Evolutionary conservation across 2,797 vertebrate genomes (phyloP), one percentile per base, ranked within the genome.

Genomic region (Siniperca obscura): DNA sequence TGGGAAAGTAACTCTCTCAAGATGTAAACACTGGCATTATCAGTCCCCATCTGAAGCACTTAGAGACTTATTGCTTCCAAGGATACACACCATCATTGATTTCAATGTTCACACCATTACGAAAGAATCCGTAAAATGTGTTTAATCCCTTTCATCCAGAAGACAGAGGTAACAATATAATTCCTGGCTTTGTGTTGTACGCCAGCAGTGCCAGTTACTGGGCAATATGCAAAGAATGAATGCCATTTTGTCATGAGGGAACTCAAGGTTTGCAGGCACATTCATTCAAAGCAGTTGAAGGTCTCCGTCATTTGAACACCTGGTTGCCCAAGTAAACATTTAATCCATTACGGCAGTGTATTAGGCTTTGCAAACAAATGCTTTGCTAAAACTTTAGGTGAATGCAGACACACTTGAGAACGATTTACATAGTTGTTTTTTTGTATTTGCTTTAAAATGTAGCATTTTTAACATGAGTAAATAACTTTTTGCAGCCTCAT

Each of bases 21-120:
- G 30, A 48, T 17, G 11, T 19, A 25, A 56, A 70, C 2, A 42
- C 17, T 62, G 17, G 56, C 22, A 14, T 59, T 71, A 44, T 65
- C 52, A 34, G 30, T 38, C 50, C 52, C 27, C 2, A 6, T 48
- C 70, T 44, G 50, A 70, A 57, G 81, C 56, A 55, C 61, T 78
- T 62, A 36, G 5, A 64, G 68, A 53, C 42, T 67, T 56, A 7
- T 80, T 40, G 76, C 74, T 44, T 53, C 86, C 83, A 87, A 74
- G 80, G 71, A 89, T 52, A 82, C 74, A 27, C 64, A 42, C n/a
- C 34, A 48, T 25, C 48, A 44, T 30, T 53, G 48, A 66, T 77
- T 77, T 81, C 42, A 75, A n/a, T 77, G 78, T 77, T 82, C 44
- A 50, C 72, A 27, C 67, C 77, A 70, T 84, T 78, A 55, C 76